phyloP scores from a whole-genome alignment of 1,140 invertebrate genomes.

The Cotesia glomerata region DNA sequence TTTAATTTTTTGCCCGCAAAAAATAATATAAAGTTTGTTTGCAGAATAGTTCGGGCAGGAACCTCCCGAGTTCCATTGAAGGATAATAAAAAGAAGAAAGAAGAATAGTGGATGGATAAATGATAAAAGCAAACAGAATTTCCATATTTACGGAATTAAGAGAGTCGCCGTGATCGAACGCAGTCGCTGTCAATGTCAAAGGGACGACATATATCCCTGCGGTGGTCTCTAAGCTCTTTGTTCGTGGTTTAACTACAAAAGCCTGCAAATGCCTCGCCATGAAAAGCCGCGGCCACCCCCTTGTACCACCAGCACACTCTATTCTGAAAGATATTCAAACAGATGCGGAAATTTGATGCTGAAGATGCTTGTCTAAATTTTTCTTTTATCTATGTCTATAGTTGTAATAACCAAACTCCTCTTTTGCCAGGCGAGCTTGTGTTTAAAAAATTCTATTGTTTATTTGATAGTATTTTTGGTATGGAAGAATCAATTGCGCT shows the following conservation, averaged over 20 bases:
- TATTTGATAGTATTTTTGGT: no score
- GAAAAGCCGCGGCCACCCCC: conserved; percentile 43
- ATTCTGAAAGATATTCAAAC: conserved; percentile 39
- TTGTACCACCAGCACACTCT: background rate
- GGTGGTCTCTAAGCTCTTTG: conserved; percentile 37
- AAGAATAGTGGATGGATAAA: background rate
- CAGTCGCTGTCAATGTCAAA: background rate
- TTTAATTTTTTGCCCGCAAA: no score
- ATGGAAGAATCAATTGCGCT: no score
- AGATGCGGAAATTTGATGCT: conserved; percentile 57
- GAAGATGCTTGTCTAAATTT: conserved; percentile 41
- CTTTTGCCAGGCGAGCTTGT: no score
- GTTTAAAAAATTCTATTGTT: no score
- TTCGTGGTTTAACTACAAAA: conserved; percentile 57
- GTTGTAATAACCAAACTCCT: no score
- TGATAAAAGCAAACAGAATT: conserved; percentile 41
- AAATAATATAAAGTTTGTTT: no score
- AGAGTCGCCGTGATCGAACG: conserved; percentile 5
- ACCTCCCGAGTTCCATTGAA: no score
- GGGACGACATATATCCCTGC: background rate
- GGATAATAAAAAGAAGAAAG: no score
- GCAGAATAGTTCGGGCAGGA: no score
- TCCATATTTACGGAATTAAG: conserved; percentile 42
- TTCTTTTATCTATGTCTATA: background rate
- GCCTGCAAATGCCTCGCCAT: conserved; percentile 57